Base-by-base conservation (phyloP, 2,888 invertebrate genomes). In the Melinaea marsaeus region DNA sequence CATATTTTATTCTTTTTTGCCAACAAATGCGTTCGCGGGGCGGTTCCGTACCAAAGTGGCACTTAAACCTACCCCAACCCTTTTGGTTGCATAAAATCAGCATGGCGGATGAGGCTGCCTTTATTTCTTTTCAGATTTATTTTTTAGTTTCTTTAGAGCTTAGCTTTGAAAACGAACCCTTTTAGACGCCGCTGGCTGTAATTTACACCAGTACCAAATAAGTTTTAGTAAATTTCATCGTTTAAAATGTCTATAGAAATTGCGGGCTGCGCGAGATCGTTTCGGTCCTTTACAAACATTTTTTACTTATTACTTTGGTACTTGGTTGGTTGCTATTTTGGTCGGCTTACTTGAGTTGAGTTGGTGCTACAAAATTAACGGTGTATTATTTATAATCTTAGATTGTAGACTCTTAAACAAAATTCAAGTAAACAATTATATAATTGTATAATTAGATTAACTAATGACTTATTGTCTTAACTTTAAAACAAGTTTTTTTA, bases 41-140 rank as follows among this genome's bases (percentile, higher is more conserved):
- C 87, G 88, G 89, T 84, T 77, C 86, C 77, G 67, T 68, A 62
- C 65, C 75, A 78, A 86, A 90, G 90, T 84, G 82, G 74, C 84
- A 88, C 90, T 90, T 87, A 79, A 85, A 80, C 79, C 81, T 78
- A 76, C 83, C 85, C 88, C 84, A 83, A 84, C 88, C 88, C 86
- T 83, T 81, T 79, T 22, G 74, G 75, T 72, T 76, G 81, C 79
- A 79, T 79, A 83, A 84, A 88, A 85, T 84, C 86, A 86, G 81
- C 82, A 88, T 87, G 84, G 88, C 87, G 86, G 85, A 85, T 83
- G 80, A 80, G 80, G 80, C 76, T 73, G 75, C 72, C 79, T 80
- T 83, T 78, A 77, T 81, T 83, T 81, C 80, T 80, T 81, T 84
- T 79, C 73, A 73, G 75, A 74, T 75, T 81, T 68, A 70, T 81